Evolutionary conservation across 2,797 vertebrate species (phyloP).

Genomic region (Melanotaenia trifasciata): DNA sequence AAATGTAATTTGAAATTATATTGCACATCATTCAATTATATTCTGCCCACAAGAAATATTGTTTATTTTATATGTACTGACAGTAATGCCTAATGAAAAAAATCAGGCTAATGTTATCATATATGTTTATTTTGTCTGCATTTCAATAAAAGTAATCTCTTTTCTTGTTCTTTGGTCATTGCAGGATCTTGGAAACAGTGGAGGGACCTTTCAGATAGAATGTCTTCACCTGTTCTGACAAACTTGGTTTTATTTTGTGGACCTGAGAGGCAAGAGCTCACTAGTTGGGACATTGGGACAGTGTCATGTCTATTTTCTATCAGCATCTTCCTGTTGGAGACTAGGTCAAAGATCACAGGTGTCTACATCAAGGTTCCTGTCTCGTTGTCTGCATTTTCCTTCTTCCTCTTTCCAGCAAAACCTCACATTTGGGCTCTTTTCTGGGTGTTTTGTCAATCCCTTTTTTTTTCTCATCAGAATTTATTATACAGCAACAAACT

Average conservation of each 20-base stretch:
- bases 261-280: not conserved
- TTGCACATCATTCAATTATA: not conserved
- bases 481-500: not conserved
- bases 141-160: constrained; percentile 15
- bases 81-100: not conserved
- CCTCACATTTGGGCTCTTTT: constrained; percentile 18
- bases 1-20: not conserved
- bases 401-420: constrained; percentile 73
- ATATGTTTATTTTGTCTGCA: not conserved
- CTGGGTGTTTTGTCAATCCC: constrained; percentile 1
- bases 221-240: not conserved
- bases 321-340: constrained; percentile 79
- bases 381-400: constrained; percentile 70
- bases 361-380: constrained; percentile 80
- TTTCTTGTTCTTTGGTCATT: constrained; percentile 11
- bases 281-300: constrained; percentile 31
- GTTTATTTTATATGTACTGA: not conserved
- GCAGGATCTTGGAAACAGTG: not conserved
- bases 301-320: constrained; percentile 67
- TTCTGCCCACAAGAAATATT: not conserved
- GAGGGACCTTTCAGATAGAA: not conserved
- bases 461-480: constrained; percentile 12
- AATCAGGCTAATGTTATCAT: not conserved
- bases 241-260: constrained; percentile 10
- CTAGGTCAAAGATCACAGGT: constrained; percentile 84